These are phyloP conservation scores for Aphodius sticticus DNA, from an alignment of 2,888 invertebrate species.

Conservation along the genomic window DNA sequence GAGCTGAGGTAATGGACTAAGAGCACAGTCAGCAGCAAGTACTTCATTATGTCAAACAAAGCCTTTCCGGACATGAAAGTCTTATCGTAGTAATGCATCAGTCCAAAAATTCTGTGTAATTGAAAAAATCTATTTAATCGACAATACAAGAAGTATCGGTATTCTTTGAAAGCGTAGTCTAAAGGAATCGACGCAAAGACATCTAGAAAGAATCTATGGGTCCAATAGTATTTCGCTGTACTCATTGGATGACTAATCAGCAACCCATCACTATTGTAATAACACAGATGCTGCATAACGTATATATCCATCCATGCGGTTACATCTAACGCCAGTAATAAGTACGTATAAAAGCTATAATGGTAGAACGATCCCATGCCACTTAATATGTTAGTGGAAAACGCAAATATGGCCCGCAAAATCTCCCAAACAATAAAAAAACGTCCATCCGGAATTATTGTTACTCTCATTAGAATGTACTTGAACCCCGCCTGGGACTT, in stretches of 20 bases:
- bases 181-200: slow-evolving; percentile 44
- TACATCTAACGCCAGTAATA: slow-evolving; percentile 39
- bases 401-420: slow-evolving; percentile 38
- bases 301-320: slow-evolving; percentile 44
- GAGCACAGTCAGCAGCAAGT: slow-evolving; percentile 34
- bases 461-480: slow-evolving; percentile 36
- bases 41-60: slow-evolving; percentile 32
- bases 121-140: slow-evolving; percentile 38
- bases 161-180: slow-evolving; percentile 33
- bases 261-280: slow-evolving; percentile 43
- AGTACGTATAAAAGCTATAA: slow-evolving; percentile 23
- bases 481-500: slow-evolving; percentile 18
- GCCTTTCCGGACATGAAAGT: slow-evolving; percentile 22
- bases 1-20: slow-evolving; percentile 28
- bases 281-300: slow-evolving; percentile 45
- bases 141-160: slow-evolving; percentile 23
- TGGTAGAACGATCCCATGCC: slow-evolving; percentile 23
- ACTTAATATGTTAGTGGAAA: slow-evolving; percentile 36
- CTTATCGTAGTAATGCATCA: slow-evolving; percentile 24
- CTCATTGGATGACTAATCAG: slow-evolving; percentile 46
- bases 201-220: slow-evolving; percentile 44
- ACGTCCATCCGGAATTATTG: slow-evolving; percentile 40
- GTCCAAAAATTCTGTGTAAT: slow-evolving; percentile 28
- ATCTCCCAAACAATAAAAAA: slow-evolving; percentile 45
- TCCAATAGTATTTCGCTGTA: slow-evolving; percentile 46